Conservation (phyloP, 2,797 vertebrate genomes). For the Myripristis murdjan region DNA sequence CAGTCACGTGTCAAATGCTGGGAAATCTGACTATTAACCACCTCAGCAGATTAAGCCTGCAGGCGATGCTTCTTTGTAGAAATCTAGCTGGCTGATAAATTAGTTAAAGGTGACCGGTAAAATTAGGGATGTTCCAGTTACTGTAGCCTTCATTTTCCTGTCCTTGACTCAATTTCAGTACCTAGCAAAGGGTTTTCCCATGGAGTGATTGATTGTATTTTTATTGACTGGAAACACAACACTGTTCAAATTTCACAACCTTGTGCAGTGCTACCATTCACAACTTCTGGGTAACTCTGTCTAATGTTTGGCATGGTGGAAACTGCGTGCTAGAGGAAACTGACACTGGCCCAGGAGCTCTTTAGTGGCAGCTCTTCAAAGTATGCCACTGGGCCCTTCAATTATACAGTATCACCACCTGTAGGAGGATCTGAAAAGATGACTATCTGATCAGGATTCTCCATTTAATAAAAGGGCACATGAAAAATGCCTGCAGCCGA, state of each 20-base stretch:
- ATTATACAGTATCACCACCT: too few species aligned
- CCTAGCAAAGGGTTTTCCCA: not conserved
- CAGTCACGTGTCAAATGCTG: not conserved
- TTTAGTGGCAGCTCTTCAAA: too few species aligned
- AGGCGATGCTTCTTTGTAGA: not conserved
- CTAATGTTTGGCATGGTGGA: too few species aligned
- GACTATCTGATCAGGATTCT: not conserved
- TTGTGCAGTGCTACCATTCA: not conserved
- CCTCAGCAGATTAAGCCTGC: too few species aligned
- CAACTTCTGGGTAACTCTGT: not conserved
- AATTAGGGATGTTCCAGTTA: not conserved
- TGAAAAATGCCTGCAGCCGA: not conserved
- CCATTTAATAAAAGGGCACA: not conserved
- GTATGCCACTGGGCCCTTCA: too few species aligned
- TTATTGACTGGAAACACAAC: not conserved
- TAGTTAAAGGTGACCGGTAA: not conserved
- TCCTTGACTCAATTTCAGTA: not conserved
- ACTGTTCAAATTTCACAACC: not conserved
- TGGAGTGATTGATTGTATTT: not conserved
- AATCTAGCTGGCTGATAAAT: not conserved
- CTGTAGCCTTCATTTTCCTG: not conserved
- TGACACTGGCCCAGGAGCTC: too few species aligned
- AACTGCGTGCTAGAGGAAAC: too few species aligned
- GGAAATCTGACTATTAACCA: not conserved
- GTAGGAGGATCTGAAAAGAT: not conserved